phyloP scores from a whole-genome alignment of 2,797 vertebrate species.

The Macroramphosus scolopax region DNA sequence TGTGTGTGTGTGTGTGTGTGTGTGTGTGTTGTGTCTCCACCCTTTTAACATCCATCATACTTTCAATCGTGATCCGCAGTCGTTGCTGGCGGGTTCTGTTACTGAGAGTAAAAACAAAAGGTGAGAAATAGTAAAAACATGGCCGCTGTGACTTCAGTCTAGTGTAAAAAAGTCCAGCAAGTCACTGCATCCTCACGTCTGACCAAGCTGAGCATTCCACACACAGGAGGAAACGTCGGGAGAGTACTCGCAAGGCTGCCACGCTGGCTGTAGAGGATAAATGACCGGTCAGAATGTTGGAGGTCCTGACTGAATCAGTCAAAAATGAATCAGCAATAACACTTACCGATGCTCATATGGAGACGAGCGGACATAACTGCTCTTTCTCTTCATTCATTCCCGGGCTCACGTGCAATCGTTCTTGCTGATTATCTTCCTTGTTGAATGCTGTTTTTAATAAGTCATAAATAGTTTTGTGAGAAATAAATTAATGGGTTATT shows the following conservation, averaged over 20 bases:
- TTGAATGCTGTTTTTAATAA: constrained; percentile 47
- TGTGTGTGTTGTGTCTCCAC: constrained; percentile 24
- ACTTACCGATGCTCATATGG: constrained; percentile 63
- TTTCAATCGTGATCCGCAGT: constrained; percentile 30
- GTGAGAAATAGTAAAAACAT: too few species aligned
- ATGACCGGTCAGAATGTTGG: constrained; percentile 40
- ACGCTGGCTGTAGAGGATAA: constrained; percentile 12
- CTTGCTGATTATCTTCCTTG: constrained; percentile 53
- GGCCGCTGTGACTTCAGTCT: too few species aligned
- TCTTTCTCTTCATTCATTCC: constrained; percentile 74
- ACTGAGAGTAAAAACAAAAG: constrained; percentile 13
- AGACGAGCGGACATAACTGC: constrained; percentile 65
- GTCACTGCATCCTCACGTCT: constrained; percentile 58
- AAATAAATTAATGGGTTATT: constrained; percentile 19
- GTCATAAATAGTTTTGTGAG: constrained; percentile 30
- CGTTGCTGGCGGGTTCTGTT: constrained; percentile 17
- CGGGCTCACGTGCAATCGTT: constrained; percentile 94
- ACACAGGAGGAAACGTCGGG: constrained; percentile 46
- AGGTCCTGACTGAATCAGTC: constrained; percentile 70
- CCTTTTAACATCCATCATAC: constrained; percentile 31
- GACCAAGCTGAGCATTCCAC: constrained; percentile 70
- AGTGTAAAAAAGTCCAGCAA: too few species aligned
- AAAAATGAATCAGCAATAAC: constrained; percentile 92
- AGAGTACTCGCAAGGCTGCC: constrained; percentile 6
- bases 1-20: constrained; percentile 19